These are phyloP conservation scores for Anhinga rufa DNA, from an alignment of 2,113 vertebrate genomes.

Conservation along the genomic window DNA sequence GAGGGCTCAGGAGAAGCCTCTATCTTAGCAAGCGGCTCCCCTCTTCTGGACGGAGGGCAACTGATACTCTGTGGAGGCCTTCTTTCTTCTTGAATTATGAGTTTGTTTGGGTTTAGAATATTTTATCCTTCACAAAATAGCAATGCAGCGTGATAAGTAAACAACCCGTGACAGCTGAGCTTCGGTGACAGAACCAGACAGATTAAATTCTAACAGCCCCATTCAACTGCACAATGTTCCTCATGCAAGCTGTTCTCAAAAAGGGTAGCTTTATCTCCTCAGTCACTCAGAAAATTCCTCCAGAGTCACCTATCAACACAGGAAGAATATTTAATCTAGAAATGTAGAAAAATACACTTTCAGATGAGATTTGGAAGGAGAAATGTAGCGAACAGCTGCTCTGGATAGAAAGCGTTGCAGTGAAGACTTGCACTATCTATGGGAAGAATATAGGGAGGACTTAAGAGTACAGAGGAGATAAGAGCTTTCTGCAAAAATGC, in stretches of 20 bases:
- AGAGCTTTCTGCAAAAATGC: not conserved
- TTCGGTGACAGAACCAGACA: not conserved
- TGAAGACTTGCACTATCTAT: rapidly evolving
- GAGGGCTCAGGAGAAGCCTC: not conserved
- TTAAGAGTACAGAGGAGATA: not conserved
- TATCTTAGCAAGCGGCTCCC: not conserved
- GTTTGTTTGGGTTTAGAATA: not conserved
- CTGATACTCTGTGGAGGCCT: rapidly evolving
- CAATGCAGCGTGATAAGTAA: not conserved
- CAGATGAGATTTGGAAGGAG: not conserved
- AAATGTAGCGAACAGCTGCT: not conserved
- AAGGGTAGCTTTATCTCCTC: not conserved
- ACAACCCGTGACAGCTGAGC: not conserved
- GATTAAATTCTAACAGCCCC: not conserved
- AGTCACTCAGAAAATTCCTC: not conserved
- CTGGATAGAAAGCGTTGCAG: rapidly evolving
- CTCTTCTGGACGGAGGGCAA: rapidly evolving
- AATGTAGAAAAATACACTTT: not conserved
- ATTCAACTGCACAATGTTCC: not conserved
- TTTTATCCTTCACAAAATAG: not conserved
- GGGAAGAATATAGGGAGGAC: not conserved
- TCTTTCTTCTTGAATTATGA: not conserved
- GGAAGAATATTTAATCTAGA: not conserved
- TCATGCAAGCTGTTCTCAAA: not conserved
- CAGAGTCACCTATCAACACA: not conserved